phyloP scores from a whole-genome alignment of 2,888 invertebrate genomes.

The Galerucella calmariensis region DNA sequence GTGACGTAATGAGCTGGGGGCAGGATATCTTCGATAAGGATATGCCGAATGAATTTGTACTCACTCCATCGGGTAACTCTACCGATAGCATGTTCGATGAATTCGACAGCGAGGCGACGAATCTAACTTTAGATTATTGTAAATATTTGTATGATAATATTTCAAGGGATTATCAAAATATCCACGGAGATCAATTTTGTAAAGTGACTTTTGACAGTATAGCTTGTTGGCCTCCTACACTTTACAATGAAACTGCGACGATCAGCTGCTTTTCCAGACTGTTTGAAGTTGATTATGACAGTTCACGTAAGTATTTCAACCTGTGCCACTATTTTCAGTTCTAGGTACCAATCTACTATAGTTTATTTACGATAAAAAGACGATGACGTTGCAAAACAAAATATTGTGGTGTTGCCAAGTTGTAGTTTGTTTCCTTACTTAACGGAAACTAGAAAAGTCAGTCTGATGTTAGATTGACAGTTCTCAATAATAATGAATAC shows the following conservation, averaged over 20 bases:
- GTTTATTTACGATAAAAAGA: no score
- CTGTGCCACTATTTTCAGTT: no score
- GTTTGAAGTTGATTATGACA: conserved; percentile 82
- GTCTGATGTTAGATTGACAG: no score
- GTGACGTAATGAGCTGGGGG: conserved; percentile 24
- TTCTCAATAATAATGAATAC: no score
- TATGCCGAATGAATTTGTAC: conserved; percentile 1
- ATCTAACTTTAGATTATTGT: conserved; percentile 49
- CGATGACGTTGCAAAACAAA: no score
- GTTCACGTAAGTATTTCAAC: conserved; percentile 76
- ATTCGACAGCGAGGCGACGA: conserved; percentile 11
- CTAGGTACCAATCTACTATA: no score
- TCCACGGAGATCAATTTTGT: conserved; percentile 65
- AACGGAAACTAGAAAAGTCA: no score
- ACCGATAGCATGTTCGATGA: not conserved
- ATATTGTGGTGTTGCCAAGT: no score
- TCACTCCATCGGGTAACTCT: not conserved
- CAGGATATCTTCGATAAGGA: conserved; percentile 20
- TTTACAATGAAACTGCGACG: conserved; percentile 74
- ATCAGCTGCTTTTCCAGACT: conserved; percentile 84
- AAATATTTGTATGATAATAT: conserved; percentile 46
- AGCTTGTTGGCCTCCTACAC: conserved; percentile 86
- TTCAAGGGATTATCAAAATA: conserved; percentile 42
- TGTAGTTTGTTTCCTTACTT: no score
- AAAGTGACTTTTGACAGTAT: conserved; percentile 79